Conservation (phyloP, 2,113 vertebrate species). For the Excalfactoria chinensis region DNA sequence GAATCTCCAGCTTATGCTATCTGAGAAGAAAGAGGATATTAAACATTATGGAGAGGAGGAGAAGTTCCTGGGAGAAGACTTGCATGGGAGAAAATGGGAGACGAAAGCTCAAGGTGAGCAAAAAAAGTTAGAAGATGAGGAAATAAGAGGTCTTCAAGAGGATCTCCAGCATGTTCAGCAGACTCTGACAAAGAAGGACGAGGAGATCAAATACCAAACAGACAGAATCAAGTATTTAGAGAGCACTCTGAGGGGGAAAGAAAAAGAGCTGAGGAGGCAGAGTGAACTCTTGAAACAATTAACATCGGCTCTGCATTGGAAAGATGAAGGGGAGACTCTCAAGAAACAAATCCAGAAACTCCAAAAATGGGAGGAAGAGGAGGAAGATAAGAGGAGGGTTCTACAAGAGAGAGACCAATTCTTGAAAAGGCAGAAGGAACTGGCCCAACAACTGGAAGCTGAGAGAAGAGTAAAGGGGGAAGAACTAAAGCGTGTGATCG, state of each 20-base stretch:
- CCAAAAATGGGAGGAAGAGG: conserved; percentile 26
- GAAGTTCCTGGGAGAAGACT: conserved; percentile 30
- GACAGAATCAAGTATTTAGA: conserved; percentile 43
- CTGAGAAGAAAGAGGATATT: conserved; percentile 35
- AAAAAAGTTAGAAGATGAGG: conserved; percentile 2
- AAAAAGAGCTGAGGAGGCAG: conserved; percentile 38
- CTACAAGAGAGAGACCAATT: neutral
- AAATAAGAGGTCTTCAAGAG: neutral
- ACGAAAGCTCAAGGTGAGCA: neutral
- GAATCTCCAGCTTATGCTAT: conserved; percentile 29
- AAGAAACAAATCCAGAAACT: conserved; percentile 25
- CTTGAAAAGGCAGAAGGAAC: conserved; percentile 42
- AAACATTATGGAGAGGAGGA: neutral
- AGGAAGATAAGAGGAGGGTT: neutral
- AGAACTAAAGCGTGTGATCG: conserved; percentile 49
- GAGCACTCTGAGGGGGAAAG: conserved; percentile 19
- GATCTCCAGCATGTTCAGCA: conserved; percentile 31
- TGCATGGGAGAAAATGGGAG: neutral
- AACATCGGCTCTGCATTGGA: neutral
- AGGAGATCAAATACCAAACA: conserved; percentile 22
- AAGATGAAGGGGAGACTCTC: neutral
- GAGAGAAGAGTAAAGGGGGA: conserved; percentile 31
- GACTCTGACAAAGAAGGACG: conserved; percentile 42
- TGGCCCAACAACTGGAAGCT: neutral
- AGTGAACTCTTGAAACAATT: conserved; percentile 44